Conservation (phyloP, 64 coral and sea anemone genomes). For the Pocillopora damicornis region DNA sequence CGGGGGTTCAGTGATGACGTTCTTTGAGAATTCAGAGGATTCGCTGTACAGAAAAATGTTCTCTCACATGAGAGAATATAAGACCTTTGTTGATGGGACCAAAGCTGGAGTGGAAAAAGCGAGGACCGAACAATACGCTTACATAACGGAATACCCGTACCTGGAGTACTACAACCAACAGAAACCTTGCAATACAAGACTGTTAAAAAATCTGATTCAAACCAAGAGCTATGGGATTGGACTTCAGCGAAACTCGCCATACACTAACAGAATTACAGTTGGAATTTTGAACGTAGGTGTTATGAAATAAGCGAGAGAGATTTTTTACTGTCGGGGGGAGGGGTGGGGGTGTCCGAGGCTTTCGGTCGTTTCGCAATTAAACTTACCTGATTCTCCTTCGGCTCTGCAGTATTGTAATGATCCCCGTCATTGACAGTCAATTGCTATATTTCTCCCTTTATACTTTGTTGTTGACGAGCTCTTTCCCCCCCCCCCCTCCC, state of each 20-base stretch:
- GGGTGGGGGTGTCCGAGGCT: no score
- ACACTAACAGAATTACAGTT: constrained; percentile 72
- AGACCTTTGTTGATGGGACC: constrained; percentile 40
- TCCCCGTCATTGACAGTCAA: no score
- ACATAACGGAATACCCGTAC: constrained; percentile 76
- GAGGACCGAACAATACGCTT: constrained; percentile 68
- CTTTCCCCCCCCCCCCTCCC: no score
- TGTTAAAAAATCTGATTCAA: constrained; percentile 75
- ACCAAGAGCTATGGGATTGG: constrained; percentile 91
- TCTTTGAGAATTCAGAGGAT: constrained; percentile 66
- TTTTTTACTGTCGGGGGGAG: no score
- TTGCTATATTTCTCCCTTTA: no score
- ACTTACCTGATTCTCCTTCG: no score
- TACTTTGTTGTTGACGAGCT: no score
- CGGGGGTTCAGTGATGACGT: constrained; percentile 45
- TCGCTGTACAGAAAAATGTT: constrained; percentile 68
- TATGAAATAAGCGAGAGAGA: neutral
- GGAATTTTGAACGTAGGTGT: constrained; percentile 68
- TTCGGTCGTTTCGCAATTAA: no score
- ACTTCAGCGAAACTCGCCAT: constrained; percentile 72
- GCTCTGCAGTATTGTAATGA: no score
- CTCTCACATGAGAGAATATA: constrained; percentile 61
- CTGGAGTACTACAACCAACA: constrained; percentile 71
- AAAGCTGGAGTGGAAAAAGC: constrained; percentile 52
- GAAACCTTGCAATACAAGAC: constrained; percentile 77